Conservation (phyloP, 2,888 invertebrate genomes). For the Geotrupes spiniger region DNA sequence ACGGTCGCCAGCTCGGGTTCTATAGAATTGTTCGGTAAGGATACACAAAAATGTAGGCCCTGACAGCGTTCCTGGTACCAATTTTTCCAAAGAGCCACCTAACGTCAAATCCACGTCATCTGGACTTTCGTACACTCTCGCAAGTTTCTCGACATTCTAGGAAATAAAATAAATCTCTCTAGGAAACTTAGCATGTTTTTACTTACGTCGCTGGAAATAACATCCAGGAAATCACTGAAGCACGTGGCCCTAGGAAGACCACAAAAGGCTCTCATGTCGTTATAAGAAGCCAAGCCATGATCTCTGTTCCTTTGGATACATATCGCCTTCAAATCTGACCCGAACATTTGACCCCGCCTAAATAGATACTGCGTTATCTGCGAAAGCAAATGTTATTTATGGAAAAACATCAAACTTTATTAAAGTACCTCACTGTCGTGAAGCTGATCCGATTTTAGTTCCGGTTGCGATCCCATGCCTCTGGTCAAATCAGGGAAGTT, state of each 20-base stretch:
- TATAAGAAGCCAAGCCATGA: conserved; percentile 79
- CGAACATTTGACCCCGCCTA: conserved; percentile 69
- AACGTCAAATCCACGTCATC: conserved; percentile 86
- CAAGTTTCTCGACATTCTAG: conserved; percentile 65
- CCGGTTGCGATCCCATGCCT: conserved; percentile 74
- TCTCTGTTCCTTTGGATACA: conserved; percentile 86
- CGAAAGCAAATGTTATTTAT: conserved; percentile 23
- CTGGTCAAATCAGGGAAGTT: conserved; percentile 71
- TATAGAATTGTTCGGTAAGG: conserved; percentile 81
- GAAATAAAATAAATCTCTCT: conserved; percentile 24
- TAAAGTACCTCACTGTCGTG: conserved; percentile 69
- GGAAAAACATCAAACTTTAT: background rate
- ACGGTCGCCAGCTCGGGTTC: conserved; percentile 81
- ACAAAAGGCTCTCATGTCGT: conserved; percentile 73
- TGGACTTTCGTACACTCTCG: conserved; percentile 64
- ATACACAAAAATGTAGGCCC: conserved; percentile 90
- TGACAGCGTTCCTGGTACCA: conserved; percentile 71
- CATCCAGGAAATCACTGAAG: conserved; percentile 70
- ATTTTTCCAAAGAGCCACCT: conserved; percentile 76
- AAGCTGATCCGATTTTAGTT: conserved; percentile 73
- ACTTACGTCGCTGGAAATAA: conserved; percentile 61
- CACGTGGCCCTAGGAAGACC: conserved; percentile 65
- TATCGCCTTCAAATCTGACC: conserved; percentile 74
- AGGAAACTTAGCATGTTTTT: background rate
- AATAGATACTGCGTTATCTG: conserved; percentile 67